Evolutionary conservation across 2,113 vertebrate genomes (phyloP), one percentile per base, ranked within the genome.

Genomic region (Corythoichthys haematopterus): DNA sequence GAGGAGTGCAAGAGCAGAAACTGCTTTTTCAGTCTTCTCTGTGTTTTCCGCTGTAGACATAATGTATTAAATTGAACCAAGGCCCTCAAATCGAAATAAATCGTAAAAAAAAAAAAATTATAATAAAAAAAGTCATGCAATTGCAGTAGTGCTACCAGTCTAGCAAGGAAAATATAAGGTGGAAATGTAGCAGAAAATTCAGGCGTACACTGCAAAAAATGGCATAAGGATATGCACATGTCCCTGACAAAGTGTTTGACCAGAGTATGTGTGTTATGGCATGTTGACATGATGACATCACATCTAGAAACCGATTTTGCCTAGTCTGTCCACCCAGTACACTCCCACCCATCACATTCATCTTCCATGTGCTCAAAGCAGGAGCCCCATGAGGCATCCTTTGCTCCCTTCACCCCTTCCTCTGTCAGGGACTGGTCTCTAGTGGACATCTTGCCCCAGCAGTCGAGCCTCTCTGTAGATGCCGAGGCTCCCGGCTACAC

Each of bases 371-470:
- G 92, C 91, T 91, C 93, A 92, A 94, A 94, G 92, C 92, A 91
- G 89, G 93, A 94, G 92, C 93, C 94, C 88, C 92, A 93, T 89
- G 93, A 93, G 93, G 93, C 93, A 74, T 94, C 93, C 86, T 93
- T 94, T 93, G 93, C 94, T 88, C 94, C 93, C 89, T 94, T 92
- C 93, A 94, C 93, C 88, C 94, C 93, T 87, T 91, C 88, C 76
- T 92, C 93, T 88, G 91, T 92, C 86, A 91, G 91, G 87, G 91
- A 92, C 89, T 92, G 89, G 86, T 89, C 91, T 89, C 89, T 93
- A 92, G 92, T 92, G 88, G 93, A 92, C 89, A 91, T 94, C 90
- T 92, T 94, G 91, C 90, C 92, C 90, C 93, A 93, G 89, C 93
- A 93, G 90, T 90, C 91, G 88, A 84, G 92, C 92, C 90, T 93